Base-by-base conservation (phyloP, 2,797 vertebrate species). In the Chromobotia macracanthus region DNA sequence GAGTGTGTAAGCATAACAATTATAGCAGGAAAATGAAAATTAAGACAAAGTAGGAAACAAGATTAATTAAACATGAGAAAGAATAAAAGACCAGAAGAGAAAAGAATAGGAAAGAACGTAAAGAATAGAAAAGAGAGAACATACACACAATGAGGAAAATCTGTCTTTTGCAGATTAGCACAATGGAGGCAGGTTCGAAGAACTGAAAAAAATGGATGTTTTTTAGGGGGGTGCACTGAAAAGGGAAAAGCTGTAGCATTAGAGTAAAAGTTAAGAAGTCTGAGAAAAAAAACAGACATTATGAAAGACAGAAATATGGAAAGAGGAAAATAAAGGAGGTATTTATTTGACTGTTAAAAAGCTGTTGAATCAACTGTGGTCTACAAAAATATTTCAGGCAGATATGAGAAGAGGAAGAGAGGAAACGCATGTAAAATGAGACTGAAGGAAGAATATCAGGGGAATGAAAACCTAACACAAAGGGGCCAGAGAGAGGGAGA, bases 161-260 rank as follows among this genome's bases (percentile, higher is more conserved):
- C 70, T 68, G 75, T 79, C 31, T 82, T 72, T 63, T 60, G 61
- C 66, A 83, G 84, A 82, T 85, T 85, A 84, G 60, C 41, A 66
- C 75, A 75, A 82, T 66, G 69, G 75, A 58, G 66, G 70, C 65
- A 68, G 46, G 61, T 70, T 72, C 68, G 46, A 72, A 23, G 51
- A 44, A 69, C n/a, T 13, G 25, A 28, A 4, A 72, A 71, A 68
- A 70, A 56, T 19, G 8, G 63, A 38, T 5, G 12, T 46, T 44
- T 50, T 50, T 50, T 50, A 11, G 68, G 16, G 23, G 67, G 16
- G 9, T 38, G 55, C n/a, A 31, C 38, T 71, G 64, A 46, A 55
- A 72, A 63, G 64, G 38, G 51, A 0, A 9, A 58, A 50, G 3
- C 1, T 8, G 25, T 16, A 35, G n/a, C 38, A 41, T 41, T 41